Percentiles rank a stretch among this genome's conserved stretches.
phyloP scores from a whole-genome alignment of 2,797 vertebrate genomes.

The Aeoliscus strigatus region DNA sequence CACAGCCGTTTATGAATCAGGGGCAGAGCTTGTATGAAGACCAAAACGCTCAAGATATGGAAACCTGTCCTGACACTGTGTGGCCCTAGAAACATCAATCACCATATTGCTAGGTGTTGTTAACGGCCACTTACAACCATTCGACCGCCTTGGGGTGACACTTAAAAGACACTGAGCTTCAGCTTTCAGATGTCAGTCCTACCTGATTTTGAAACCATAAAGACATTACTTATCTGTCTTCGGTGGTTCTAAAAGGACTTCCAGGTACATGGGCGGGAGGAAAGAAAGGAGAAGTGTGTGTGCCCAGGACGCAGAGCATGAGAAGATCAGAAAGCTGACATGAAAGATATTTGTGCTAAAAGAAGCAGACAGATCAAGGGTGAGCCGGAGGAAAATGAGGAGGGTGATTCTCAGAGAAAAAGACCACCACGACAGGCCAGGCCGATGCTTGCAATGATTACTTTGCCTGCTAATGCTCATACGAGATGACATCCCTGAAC shows the following conservation, averaged over 20 bases:
- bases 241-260: slow-evolving; percentile 43
- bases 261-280: slow-evolving; percentile 43
- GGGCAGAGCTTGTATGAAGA: slow-evolving; percentile 4
- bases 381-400: slow-evolving; percentile 48
- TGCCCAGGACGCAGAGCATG: slow-evolving; percentile 18
- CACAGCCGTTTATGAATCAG: too few relatives aligned
- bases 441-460: slow-evolving; percentile 32
- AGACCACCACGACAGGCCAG: slow-evolving; percentile 49
- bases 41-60: background rate
- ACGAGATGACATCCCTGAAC: slow-evolving; percentile 12
- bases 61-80: slow-evolving; percentile 35
- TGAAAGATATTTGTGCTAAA: slow-evolving; percentile 49
- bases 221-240: slow-evolving; percentile 38
- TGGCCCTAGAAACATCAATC: slow-evolving; percentile 42
- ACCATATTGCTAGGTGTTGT: slow-evolving; percentile 41
- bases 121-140: slow-evolving; percentile 41
- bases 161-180: slow-evolving; percentile 52
- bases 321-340: slow-evolving; percentile 57
- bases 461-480: slow-evolving; percentile 39
- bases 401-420: slow-evolving; percentile 48
- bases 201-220: slow-evolving; percentile 43
- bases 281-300: slow-evolving; percentile 28
- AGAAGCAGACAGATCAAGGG: slow-evolving; percentile 53
- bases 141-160: slow-evolving; percentile 36
- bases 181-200: slow-evolving; percentile 49